A percentile compares a stretch with the other conserved stretches of the same genome.
These are phyloP conservation scores for Propithecus perrieri DNA, from an alignment of 2,797 vertebrate genomes.

Conservation along the genomic window DNA sequence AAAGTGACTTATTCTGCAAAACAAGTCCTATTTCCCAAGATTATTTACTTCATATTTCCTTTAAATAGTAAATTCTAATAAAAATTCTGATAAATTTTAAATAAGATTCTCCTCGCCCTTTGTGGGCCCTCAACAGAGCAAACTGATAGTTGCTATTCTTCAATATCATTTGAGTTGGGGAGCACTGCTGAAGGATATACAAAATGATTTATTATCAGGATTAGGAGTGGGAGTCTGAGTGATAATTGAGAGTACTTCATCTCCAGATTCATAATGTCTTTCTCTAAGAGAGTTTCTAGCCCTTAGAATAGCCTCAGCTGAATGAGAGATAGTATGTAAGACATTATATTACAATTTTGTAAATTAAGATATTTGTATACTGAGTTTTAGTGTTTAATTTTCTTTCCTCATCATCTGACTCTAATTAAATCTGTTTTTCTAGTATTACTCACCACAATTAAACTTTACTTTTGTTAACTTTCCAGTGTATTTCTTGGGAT, in stretches of 20 bases:
- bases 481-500: conserved; percentile 71
- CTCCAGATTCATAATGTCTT: not conserved
- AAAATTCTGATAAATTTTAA: conserved; percentile 23
- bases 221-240: not conserved
- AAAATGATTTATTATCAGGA: conserved; percentile 27
- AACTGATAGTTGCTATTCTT: not conserved
- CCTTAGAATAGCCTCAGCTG: not conserved
- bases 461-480: conserved; percentile 81
- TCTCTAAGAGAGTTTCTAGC: not conserved
- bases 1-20: not conserved
- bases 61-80: conserved; percentile 36
- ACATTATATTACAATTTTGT: not conserved
- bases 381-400: conserved; percentile 68
- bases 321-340: not conserved
- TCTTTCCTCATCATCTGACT: conserved; percentile 68
- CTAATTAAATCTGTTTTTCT: conserved; percentile 73
- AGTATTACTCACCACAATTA: conserved; percentile 61
- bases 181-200: not conserved
- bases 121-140: not conserved
- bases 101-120: not conserved
- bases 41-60: not conserved
- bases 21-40: not conserved
- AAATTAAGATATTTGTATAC: conserved; percentile 45
- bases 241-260: not conserved
- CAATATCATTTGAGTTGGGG: not conserved